Evolutionary conservation across 2,797 vertebrate species (phyloP).

Genomic region (Philypnodon macrostomus): DNA sequence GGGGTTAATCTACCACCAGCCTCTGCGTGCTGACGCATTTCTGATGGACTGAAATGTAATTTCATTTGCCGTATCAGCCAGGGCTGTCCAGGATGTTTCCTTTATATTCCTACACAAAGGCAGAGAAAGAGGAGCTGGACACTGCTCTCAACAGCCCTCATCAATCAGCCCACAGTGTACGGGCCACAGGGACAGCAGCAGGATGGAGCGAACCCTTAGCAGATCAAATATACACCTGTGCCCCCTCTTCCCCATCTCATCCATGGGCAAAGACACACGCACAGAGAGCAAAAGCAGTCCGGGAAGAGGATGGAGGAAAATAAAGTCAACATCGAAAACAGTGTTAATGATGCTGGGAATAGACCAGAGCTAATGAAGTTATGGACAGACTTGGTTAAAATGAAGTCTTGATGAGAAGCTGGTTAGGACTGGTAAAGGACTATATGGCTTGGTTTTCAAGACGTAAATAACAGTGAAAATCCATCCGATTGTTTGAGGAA

Average conservation of each 20-base stretch:
- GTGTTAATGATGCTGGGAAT: slow-evolving; percentile 14
- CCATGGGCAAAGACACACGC: slow-evolving; percentile 20
- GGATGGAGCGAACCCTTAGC: slow-evolving; percentile 52
- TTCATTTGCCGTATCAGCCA: slow-evolving; percentile 15
- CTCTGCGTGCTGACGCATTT: neutral
- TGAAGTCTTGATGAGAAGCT: slow-evolving; percentile 25
- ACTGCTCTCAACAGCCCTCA: slow-evolving; percentile 57
- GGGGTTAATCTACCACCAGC: neutral
- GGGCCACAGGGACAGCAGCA: slow-evolving; percentile 50
- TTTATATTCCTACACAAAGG: slow-evolving; percentile 22
- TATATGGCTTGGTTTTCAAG: slow-evolving; percentile 2
- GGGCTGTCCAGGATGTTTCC: slow-evolving; percentile 10
- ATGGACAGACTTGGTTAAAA: slow-evolving; percentile 30
- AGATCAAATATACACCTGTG: slow-evolving; percentile 63
- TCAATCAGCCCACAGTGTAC: slow-evolving; percentile 61
- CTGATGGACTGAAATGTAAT: slow-evolving; percentile 27
- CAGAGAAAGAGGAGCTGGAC: slow-evolving; percentile 14
- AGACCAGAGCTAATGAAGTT: slow-evolving; percentile 6
- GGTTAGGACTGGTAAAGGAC: slow-evolving; percentile 27
- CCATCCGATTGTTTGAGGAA: slow-evolving; percentile 30
- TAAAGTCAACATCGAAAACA: slow-evolving; percentile 13
- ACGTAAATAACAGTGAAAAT: slow-evolving; percentile 37
- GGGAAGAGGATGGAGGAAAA: neutral
- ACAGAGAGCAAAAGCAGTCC: slow-evolving; percentile 23
- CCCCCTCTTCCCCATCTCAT: slow-evolving; percentile 25